A percentile compares a stretch with the other conserved stretches of the same genome.
Evolutionary conservation across 2,888 invertebrate species (phyloP).

Genomic region (Pheosia tremula): DNA sequence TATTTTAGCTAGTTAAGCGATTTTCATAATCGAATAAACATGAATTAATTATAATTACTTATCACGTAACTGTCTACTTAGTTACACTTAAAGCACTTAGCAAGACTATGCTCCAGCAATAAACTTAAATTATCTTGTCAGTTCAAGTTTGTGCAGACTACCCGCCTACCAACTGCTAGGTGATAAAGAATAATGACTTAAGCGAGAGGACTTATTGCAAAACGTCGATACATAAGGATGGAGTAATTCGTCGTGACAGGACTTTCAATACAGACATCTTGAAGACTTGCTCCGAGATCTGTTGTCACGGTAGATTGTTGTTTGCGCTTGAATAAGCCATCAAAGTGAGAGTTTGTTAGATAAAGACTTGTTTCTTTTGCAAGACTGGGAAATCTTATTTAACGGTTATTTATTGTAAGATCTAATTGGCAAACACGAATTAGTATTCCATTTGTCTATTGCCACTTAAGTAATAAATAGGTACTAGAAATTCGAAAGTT

Average conservation of each 20-base stretch:
- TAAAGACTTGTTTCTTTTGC: neutral
- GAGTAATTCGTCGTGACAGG: constrained; percentile 4
- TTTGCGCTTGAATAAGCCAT: neutral
- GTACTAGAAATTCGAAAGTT: neutral
- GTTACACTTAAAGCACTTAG: constrained; percentile 12
- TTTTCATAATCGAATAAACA: too few species aligned
- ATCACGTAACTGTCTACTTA: neutral
- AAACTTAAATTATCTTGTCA: constrained; percentile 25
- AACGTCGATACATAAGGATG: constrained; percentile 17
- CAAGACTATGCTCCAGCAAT: constrained; percentile 10
- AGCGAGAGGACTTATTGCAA: constrained; percentile 31
- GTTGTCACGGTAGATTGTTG: neutral
- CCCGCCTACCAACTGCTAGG: constrained; percentile 31
- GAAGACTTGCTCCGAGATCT: neutral
- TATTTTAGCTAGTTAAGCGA: too few species aligned
- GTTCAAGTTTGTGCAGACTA: constrained; percentile 29
- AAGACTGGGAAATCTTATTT: neutral
- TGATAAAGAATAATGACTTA: constrained; percentile 35
- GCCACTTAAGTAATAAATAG: neutral
- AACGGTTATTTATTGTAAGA: too few species aligned
- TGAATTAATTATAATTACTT: too few species aligned
- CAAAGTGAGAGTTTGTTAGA: neutral
- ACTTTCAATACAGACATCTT: constrained; percentile 1
- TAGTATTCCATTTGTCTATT: too few species aligned
- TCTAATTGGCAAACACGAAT: neutral